Base-by-base conservation (phyloP, 2,113 vertebrate genomes). In the Rhinolophus ferrumequinum region DNA sequence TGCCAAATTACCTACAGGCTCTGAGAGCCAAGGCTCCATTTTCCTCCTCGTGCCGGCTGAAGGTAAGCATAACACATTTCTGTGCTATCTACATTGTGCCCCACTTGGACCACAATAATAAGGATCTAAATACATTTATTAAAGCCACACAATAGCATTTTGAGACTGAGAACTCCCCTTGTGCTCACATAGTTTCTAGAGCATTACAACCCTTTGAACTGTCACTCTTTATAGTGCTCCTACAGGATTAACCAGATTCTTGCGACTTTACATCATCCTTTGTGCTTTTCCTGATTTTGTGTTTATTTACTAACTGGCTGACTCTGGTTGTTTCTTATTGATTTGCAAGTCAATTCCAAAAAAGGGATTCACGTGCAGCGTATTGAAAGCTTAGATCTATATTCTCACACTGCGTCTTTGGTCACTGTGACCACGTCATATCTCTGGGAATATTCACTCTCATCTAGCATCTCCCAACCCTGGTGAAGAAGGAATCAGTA, bases 241-340 rank as follows among this genome's bases (percentile, higher is more conserved):
- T 35, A 24, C 28, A 87, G 30, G 11, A 76, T 56, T 44, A 82
- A 28, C 24, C 62, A 56, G 52, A 76, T 79, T 56, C 52, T 22
- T 8, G 4, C 2, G 21, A 30, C 38, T 92, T 60, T 44, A 8
- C 12, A 52, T 66, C 88, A 54, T 18, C 44, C 28, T 96, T 75
- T 92, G 38, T 69, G 30, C 44, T 44, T 79, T 44, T 47, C 33
- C 88, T 47, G 69, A 56, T 44, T 77, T 76, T 64, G 47, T 76
- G 35, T 50, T 85, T 79, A 33, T 94, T 60, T 79, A 69, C 93
- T 83, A 70, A 76, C 47, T 92, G 58, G 47, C 44, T 79, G 80
- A 16, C 19, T 87, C 64, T 21, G 24, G 30, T 52, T 90, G 69
- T 47, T 92, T 87, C 64, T 84, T 77, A 75, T 4, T 66, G 88